Base-by-base conservation (phyloP, 2,797 vertebrate species). In the Catostomus latipinnis region DNA sequence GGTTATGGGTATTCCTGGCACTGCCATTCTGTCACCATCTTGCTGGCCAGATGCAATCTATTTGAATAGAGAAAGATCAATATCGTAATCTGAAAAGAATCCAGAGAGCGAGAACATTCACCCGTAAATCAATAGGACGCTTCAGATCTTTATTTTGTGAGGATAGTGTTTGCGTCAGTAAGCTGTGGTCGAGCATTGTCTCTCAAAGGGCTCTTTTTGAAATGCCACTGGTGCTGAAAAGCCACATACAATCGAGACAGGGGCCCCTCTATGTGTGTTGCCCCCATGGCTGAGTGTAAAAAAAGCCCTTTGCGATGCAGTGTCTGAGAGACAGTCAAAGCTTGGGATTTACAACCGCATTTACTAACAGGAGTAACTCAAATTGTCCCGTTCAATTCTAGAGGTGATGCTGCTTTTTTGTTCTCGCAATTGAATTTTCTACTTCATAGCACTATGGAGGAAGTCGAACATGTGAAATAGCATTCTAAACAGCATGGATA, bases 11-110 rank as follows among this genome's bases (percentile, higher is more conserved):
- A 98, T 91, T 60, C 96, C 93, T 88, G 97, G 92, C 84, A 98
- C 88, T 0, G 95, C 78, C 22, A 98, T 92, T n/a, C 96, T 93
- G 86, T 98, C 97, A 0, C 93, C 88, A 0, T 98, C 97, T 91
- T 95, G 95, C 92, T 95, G 97, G 18, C 92, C 91, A 0, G 96
- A 94, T 0, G 93, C 89, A 50, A 95, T 93, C 97, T 98, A 88
- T 45, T 73, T 86, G 61, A 46, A 82, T 1, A 61, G 14, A 18
- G n/a, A 18, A 16, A 14, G 4, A 48, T 48, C 54, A 8, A 58
- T 7, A 49, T 48, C 10, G 45, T 48, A 5, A 58, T 9, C 56
- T n/a, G 34, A 74, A 67, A 68, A 68, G 52, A 77, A 82, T 63
- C 53, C 63, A 45, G 52, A 75, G 57, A 78, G 14, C 76, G 69